Percentiles rank a stretch among this genome's conserved stretches.
Conservation (phyloP, 2,797 vertebrate species). For the Nyctibius grandis region DNA sequence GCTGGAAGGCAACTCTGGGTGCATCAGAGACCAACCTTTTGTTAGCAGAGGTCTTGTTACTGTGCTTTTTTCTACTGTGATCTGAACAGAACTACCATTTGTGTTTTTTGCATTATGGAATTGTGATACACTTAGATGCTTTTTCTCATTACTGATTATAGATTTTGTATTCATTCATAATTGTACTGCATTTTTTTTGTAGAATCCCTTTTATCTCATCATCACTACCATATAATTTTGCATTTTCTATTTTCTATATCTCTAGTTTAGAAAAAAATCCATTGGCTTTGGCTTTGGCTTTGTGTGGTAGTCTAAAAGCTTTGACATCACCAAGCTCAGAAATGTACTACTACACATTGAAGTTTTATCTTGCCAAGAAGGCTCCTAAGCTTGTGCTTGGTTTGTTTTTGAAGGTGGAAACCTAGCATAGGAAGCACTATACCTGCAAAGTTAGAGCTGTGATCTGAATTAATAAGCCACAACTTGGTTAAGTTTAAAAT, state of each 20-base stretch:
- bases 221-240: not conserved
- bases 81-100: not conserved
- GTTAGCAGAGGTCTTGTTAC: not conserved
- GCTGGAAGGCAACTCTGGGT: not conserved
- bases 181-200: not conserved
- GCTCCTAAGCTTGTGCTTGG: not conserved
- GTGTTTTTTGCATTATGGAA: not conserved
- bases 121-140: not conserved
- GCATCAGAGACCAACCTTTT: not conserved
- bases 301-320: not conserved
- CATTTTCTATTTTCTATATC: not conserved
- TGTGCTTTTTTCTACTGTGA: not conserved
- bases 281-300: not conserved
- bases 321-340: not conserved
- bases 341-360: not conserved
- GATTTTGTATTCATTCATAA: not conserved
- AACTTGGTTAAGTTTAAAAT: not conserved
- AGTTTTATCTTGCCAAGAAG: not conserved
- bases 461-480: not conserved
- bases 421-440: not conserved
- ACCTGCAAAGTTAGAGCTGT: not conserved
- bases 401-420: not conserved
- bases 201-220: not conserved
- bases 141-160: not conserved
- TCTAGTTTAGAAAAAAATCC: not conserved